Evolutionary conservation across 2,888 invertebrate genomes (phyloP), one percentile per base, ranked within the genome.

Genomic region (Agapostemon virescens): DNA sequence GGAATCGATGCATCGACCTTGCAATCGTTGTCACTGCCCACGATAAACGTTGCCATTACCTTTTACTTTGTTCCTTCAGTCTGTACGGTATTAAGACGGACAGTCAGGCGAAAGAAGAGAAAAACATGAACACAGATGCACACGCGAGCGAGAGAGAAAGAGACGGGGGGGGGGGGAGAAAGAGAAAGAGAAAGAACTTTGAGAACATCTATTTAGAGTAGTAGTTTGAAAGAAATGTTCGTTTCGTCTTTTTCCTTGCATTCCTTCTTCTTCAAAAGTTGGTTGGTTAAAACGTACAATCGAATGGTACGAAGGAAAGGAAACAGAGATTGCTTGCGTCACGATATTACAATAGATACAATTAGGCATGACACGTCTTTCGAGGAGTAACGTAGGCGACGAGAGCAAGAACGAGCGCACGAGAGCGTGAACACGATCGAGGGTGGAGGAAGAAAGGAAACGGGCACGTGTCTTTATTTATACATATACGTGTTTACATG

Each of bases 231-330:
- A 11, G n/a, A n/a, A 49, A 49, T 11, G n/a, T 49, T n/a, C n/a
- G 49, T n/a, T 49, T 49, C n/a, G 7, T 49, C n/a, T 11, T 49
- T n/a, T n/a, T n/a, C 49, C n/a, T n/a, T n/a, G n/a, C 26, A 15
- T 55, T 55, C 6, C 15, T 26, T 7, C 55, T 79, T 79, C 63
- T 77, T 66, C 40, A 77, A 74, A 82, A 67, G 74, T 77, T 72
- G 74, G 69, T 55, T 64, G 79, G 38, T 68, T 78, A 70, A 78
- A 63, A 26, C 42, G 61, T 68, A 63, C 74, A 71, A 42, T 42
- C 17, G 17, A 6, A 13, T 38, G 11, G 38, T n/a, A 49, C 49
- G 11, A 49, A 55, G 55, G 26, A 26, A 55, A 55, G 6, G 55
- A 61, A 61, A 20, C 30, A 33, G 33, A 20, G 30, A 61, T 30